These are phyloP conservation scores for Gobio occitaniae DNA, from an alignment of 2,797 vertebrate genomes.

Conservation along the genomic window DNA sequence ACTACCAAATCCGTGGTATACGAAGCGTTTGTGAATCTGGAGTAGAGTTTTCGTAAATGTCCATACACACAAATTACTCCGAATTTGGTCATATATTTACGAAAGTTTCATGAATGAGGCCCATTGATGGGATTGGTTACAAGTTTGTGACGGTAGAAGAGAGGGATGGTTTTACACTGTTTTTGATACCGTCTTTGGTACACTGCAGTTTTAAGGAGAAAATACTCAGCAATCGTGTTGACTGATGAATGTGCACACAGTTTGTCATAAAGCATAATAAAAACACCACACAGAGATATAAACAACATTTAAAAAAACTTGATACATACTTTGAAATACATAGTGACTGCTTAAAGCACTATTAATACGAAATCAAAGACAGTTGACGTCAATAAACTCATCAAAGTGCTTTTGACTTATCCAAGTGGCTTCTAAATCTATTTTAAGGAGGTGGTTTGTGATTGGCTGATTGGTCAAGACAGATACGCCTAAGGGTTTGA, in stretches of 20 bases:
- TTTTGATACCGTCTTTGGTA: too few species aligned
- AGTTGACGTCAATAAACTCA: neutral
- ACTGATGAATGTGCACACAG: neutral
- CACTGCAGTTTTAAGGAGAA: neutral
- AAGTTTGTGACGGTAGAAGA: too few species aligned
- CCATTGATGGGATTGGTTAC: too few species aligned
- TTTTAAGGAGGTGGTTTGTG: constrained; percentile 35
- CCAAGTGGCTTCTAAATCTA: constrained; percentile 31
- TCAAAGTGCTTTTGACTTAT: constrained; percentile 26
- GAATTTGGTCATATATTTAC: too few species aligned
- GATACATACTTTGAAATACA: neutral
- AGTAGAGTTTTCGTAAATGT: too few species aligned
- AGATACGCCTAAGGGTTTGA: constrained; percentile 20
- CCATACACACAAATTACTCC: too few species aligned
- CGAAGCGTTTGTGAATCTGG: too few species aligned
- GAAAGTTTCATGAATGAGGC: too few species aligned
- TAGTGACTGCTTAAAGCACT: neutral
- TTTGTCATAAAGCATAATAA: neutral
- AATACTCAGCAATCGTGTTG: neutral
- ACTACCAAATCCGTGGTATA: too few species aligned
- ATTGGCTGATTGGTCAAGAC: constrained; percentile 42
- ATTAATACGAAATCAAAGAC: constrained; percentile 21
- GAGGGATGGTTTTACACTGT: too few species aligned
- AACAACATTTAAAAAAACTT: neutral
- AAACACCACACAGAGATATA: neutral